Percentiles rank a stretch among this genome's conserved stretches.
Evolutionary conservation across 2,797 vertebrate genomes (phyloP).

Genomic region (Bradypus variegatus): DNA sequence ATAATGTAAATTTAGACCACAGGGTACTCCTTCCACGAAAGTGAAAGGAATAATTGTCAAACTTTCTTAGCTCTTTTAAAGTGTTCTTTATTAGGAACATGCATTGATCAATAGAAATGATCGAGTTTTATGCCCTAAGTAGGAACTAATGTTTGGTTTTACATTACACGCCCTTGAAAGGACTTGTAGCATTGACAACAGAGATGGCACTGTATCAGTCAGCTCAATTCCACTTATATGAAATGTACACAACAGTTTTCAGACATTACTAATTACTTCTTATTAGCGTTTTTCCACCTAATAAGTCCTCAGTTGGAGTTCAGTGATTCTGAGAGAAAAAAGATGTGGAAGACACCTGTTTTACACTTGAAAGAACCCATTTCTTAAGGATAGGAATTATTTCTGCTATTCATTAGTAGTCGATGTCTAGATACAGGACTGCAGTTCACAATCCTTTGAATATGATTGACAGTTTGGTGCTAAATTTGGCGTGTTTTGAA

Average conservation of each 20-base stretch:
- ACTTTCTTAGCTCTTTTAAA: neutral
- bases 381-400: neutral
- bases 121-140: fast-evolving
- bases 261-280: conserved; percentile 49
- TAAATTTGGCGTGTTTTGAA: neutral
- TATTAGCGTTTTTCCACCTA: conserved; percentile 44
- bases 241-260: too few species aligned
- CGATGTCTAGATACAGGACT: neutral
- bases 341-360: too few species aligned
- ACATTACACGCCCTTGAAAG: neutral
- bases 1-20: neutral
- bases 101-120: neutral
- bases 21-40: neutral
- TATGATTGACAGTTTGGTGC: too few species aligned
- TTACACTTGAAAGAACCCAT: conserved; percentile 47
- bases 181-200: neutral
- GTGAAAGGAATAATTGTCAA: too few species aligned
- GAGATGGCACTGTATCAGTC: neutral
- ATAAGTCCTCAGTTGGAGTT: conserved; percentile 40
- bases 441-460: neutral
- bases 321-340: conserved; percentile 43
- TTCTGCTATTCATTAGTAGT: neutral
- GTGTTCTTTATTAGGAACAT: neutral
- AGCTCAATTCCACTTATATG: too few species aligned
- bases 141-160: neutral